phyloP scores from a whole-genome alignment of 37 sponge, comb jelly and placozoan species.

The Theonella swinhoei region DNA sequence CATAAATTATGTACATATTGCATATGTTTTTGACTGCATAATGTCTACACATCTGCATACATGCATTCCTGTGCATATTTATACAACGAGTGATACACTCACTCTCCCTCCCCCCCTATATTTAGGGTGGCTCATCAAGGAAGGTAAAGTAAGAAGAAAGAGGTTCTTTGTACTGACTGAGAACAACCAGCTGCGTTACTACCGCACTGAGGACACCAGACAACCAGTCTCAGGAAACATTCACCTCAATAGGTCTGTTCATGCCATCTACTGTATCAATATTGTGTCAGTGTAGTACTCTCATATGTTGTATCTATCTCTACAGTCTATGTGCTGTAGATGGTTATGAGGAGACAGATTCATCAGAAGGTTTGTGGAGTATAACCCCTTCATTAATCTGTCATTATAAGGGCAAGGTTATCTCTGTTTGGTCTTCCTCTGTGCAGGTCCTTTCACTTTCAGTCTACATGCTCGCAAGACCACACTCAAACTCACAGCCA shows the following conservation, averaged over 20 bases:
- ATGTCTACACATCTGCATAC: too few relatives aligned
- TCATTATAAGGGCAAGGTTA: too few relatives aligned
- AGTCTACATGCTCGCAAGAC: slow-evolving; percentile 70
- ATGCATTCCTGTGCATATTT: too few relatives aligned
- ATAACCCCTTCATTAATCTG: not conserved
- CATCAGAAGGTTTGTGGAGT: slow-evolving; percentile 39
- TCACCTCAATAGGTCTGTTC: slow-evolving; percentile 70
- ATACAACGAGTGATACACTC: too few relatives aligned
- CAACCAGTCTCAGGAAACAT: slow-evolving; percentile 72
- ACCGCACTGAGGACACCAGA: slow-evolving; percentile 77
- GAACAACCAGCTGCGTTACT: slow-evolving; percentile 77
- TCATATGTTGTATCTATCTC: not conserved
- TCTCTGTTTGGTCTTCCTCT: too few relatives aligned
- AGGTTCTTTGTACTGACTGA: slow-evolving; percentile 87
- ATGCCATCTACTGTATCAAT: slow-evolving; percentile 6
- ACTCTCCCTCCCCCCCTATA: too few relatives aligned
- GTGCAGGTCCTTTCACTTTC: slow-evolving; percentile 66
- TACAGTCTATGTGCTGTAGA: slow-evolving; percentile 71
- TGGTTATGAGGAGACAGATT: slow-evolving; percentile 38
- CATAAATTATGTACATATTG: too few relatives aligned
- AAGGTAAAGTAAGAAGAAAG: slow-evolving; percentile 62
- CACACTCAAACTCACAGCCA: slow-evolving; percentile 52
- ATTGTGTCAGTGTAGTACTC: too few relatives aligned
- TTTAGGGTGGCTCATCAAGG: slow-evolving; percentile 89
- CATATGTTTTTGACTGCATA: too few relatives aligned